Evolutionary conservation across 2,888 invertebrate genomes (phyloP).

Genomic region (Chalcis sispes): DNA sequence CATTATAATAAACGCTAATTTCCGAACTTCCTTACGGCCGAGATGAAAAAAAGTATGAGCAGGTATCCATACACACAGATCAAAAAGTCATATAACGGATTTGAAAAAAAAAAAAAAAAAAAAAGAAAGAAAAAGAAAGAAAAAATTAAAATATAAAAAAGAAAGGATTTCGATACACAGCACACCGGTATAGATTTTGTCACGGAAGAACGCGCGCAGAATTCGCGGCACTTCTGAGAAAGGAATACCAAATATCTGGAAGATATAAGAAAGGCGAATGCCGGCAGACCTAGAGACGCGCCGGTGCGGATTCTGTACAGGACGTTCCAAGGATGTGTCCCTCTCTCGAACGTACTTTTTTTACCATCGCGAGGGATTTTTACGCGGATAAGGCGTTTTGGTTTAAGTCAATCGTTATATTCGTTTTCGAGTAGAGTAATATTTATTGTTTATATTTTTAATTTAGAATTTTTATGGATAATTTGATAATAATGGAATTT

Average conservation of each 20-base stretch:
- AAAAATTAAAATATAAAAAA: not conserved
- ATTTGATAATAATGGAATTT: too few relatives aligned
- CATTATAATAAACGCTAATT: conserved; percentile 52
- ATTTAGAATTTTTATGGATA: too few relatives aligned
- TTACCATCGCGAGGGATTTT: too few relatives aligned
- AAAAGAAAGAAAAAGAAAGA: conserved; percentile 6
- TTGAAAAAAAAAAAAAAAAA: not conserved
- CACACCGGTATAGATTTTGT: conserved; percentile 41
- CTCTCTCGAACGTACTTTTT: too few relatives aligned
- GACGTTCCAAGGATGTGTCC: conserved; percentile 63
- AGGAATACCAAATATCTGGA: conserved; percentile 55
- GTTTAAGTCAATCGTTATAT: too few relatives aligned
- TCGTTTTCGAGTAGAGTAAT: too few relatives aligned
- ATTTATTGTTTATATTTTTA: too few relatives aligned
- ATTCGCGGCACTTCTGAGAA: conserved; percentile 47
- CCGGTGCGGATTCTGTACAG: too few relatives aligned
- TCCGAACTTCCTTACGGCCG: conserved; percentile 41
- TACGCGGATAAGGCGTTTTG: too few relatives aligned
- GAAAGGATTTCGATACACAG: too few relatives aligned
- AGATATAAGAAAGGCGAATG: conserved; percentile 38
- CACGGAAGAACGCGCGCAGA: conserved; percentile 37
- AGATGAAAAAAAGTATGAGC: not conserved
- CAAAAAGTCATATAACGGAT: conserved; percentile 19
- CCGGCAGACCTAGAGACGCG: conserved; percentile 40
- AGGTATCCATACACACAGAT: too few relatives aligned